Evolutionary conservation across 2,113 vertebrate genomes (phyloP).

Genomic region (Typhlomys cinereus): DNA sequence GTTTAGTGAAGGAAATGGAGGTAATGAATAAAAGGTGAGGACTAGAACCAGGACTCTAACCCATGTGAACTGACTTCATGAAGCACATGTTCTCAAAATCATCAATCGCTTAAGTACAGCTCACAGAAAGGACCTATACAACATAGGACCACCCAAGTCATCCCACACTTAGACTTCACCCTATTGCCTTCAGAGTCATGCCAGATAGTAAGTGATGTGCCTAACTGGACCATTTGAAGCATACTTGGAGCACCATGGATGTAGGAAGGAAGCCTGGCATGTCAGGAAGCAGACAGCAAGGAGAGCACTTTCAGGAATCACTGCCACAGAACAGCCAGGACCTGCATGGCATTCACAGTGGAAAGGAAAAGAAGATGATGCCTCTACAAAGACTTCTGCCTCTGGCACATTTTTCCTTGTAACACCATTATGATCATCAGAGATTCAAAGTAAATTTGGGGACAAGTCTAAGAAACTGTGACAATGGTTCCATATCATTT

Average conservation of each 20-base stretch:
- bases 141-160: neutral
- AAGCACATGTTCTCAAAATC: neutral
- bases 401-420: neutral
- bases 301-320: neutral
- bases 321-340: neutral
- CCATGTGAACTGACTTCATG: neutral
- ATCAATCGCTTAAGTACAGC: neutral
- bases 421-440: neutral
- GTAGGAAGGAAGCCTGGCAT: too few relatives aligned
- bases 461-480: neutral
- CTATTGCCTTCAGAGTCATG: neutral
- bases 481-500: neutral
- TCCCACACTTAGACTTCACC: neutral
- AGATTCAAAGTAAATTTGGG: neutral
- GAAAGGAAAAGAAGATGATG: neutral
- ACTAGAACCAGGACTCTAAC: neutral
- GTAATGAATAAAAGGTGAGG: neutral
- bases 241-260: neutral
- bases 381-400: neutral
- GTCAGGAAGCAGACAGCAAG: neutral
- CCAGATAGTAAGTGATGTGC: neutral
- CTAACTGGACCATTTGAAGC: neutral
- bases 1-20: neutral
- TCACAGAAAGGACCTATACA: neutral
- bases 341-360: neutral